A percentile compares a stretch with the other conserved stretches of the same genome.
Evolutionary conservation across 37 sponge, comb jelly and placozoan genomes (phyloP).

Genomic region (Theonella swinhoei): DNA sequence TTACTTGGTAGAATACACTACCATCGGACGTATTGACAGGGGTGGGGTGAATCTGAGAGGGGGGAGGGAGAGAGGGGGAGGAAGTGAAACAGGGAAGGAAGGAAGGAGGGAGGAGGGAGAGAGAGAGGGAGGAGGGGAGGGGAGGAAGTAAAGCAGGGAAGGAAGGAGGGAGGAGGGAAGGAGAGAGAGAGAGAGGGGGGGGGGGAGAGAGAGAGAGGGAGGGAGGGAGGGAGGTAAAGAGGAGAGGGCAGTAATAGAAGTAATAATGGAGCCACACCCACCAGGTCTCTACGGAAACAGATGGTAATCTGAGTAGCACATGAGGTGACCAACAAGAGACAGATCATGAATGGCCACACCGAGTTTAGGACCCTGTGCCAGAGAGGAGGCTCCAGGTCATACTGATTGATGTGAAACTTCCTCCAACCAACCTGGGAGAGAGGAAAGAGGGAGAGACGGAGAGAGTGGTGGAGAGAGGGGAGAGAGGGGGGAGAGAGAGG

Average conservation of each 20-base stretch:
- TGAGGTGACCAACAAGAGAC: conserved; percentile 41
- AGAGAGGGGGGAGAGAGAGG: not conserved
- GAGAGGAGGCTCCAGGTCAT: conserved; percentile 38
- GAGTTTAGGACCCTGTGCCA: conserved; percentile 39
- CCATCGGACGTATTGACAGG: not conserved
- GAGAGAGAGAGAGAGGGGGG: not conserved
- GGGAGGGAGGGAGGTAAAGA: not conserved
- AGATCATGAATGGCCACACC: conserved; percentile 58
- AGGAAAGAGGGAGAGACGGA: conserved; percentile 7
- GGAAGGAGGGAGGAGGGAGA: not conserved
- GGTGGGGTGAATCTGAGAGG: not conserved
- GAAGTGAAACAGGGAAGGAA: not conserved
- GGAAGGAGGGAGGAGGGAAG: not conserved
- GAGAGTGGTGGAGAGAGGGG: not conserved
- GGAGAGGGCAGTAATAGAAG: not conserved
- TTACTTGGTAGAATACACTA: not conserved
- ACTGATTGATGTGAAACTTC: conserved; percentile 16
- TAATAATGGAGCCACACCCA: conserved; percentile 20
- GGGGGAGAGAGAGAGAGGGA: not conserved
- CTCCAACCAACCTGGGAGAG: conserved; percentile 72
- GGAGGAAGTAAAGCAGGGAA: not conserved
- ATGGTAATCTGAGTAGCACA: conserved; percentile 58
- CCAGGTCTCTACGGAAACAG: conserved; percentile 67
- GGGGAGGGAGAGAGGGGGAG: not conserved
- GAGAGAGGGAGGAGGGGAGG: not conserved